Evolutionary conservation across 2,888 invertebrate genomes (phyloP), one percentile per base, ranked within the genome.

Genomic region (Caenorhabditis parvicauda): DNA sequence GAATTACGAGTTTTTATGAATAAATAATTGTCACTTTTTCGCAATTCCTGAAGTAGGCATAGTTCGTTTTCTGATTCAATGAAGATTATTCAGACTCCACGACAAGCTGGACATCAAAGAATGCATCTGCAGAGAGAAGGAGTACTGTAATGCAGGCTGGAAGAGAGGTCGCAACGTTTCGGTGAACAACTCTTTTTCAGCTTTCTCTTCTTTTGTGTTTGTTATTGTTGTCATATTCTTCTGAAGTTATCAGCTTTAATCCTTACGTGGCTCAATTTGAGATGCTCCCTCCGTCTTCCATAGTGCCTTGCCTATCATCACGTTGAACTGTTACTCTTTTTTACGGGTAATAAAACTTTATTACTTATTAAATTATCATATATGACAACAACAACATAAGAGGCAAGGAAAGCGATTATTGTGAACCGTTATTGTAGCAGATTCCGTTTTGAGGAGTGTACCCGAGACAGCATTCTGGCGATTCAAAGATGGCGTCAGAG

Each of bases 61-160:
- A n/a, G n/a, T n/a, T n/a, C n/a, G n/a, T n/a, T n/a, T n/a, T n/a
- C n/a, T n/a, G n/a, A n/a, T n/a, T n/a, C n/a, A n/a, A n/a, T n/a
- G n/a, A n/a, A n/a, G n/a, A n/a, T 37, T 19, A 57, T 71, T 19
- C 41, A 73, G 74, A 47, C 48, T 77, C 1, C 76, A 77, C 57
- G 68, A 75, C 41, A 54, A 57, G 37, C 55, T 77, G 17, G 77
- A 77, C 56, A 73, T 77, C 47, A 73, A 72, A 21, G 77, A 77
- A 56, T 77, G 77, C 45, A 75, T 77, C 39, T 77, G 77, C 59
- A 68, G 66, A 38, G 54, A 63, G 24, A 32, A 66, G 24, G 71
- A 73, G 41, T 77, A 73, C 50, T 77, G 77, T 45, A 68, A 74
- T 29, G 67, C 75, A n/a, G 75, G 76, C 12, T 57, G 57, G 57